Evolutionary conservation across 2,888 invertebrate genomes (phyloP).

Genomic region (Rhingia campestris): DNA sequence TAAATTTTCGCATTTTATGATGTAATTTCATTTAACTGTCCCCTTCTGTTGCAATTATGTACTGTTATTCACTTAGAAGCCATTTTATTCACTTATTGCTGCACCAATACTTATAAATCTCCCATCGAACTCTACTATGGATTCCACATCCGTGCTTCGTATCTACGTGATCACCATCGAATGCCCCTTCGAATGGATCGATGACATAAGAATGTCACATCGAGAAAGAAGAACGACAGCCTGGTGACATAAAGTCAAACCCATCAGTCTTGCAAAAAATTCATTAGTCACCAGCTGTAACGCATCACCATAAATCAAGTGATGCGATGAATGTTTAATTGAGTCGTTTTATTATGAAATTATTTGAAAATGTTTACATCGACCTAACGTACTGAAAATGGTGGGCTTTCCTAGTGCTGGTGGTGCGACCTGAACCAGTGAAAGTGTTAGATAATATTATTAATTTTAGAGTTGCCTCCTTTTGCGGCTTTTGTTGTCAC

Average conservation of each 20-base stretch:
- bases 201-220: conserved; percentile 63
- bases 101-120: conserved; percentile 37
- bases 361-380: conserved; percentile 40
- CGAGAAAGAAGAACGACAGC: conserved; percentile 36
- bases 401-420: neutral
- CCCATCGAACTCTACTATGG: neutral
- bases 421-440: conserved; percentile 42
- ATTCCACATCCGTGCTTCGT: neutral
- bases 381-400: conserved; percentile 34
- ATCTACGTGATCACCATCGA: conserved; percentile 32
- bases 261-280: conserved; percentile 2
- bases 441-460: conserved; percentile 71
- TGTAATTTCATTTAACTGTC: conserved; percentile 47
- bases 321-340: conserved; percentile 46
- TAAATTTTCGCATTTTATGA: conserved; percentile 56
- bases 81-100: conserved; percentile 30
- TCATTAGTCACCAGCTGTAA: conserved; percentile 47
- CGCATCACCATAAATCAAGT: conserved; percentile 1
- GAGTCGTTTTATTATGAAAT: conserved; percentile 26
- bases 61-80: conserved; percentile 29
- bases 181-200: conserved; percentile 1
- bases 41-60: conserved; percentile 27
- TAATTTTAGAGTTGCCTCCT: conserved; percentile 47
- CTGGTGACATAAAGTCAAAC: conserved; percentile 20
- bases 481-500: conserved; percentile 29